A percentile compares a stretch with the other conserved stretches of the same genome.
Conservation (phyloP, 2,113 vertebrate genomes). For the Probosciger aterrimus region DNA sequence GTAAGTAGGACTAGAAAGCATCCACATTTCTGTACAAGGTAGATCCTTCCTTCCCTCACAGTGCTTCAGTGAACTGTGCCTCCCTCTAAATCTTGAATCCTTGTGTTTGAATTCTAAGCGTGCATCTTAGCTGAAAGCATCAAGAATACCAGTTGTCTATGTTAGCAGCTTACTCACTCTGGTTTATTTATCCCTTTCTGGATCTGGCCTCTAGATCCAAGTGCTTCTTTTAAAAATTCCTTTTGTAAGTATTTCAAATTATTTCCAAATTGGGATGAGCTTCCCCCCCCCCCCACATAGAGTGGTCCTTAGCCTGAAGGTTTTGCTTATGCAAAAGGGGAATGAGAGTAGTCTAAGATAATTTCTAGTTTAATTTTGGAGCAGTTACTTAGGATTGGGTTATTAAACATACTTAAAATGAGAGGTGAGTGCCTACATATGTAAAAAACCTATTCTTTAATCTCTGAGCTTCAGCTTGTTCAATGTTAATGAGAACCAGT, state of each 20-base stretch:
- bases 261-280: not conserved
- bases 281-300: accelerated
- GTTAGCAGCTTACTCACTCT: not conserved
- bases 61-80: not conserved
- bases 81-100: not conserved
- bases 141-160: not conserved
- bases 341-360: not conserved
- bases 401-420: not conserved
- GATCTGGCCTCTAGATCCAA: not conserved
- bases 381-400: not conserved
- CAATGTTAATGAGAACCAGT: not conserved
- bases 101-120: not conserved
- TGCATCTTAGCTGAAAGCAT: not conserved
- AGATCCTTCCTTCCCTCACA: not conserved
- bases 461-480: not conserved
- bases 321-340: not conserved
- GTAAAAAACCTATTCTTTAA: not conserved
- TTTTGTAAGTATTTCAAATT: not conserved
- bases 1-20: not conserved
- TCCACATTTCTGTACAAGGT: not conserved
- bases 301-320: not conserved
- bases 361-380: not conserved
- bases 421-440: not conserved
- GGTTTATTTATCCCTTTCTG: not conserved
- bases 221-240: not conserved